Evolutionary conservation across 2,113 vertebrate genomes (phyloP), one percentile per base, ranked within the genome.

Genomic region (Sclerurus mexicanus): DNA sequence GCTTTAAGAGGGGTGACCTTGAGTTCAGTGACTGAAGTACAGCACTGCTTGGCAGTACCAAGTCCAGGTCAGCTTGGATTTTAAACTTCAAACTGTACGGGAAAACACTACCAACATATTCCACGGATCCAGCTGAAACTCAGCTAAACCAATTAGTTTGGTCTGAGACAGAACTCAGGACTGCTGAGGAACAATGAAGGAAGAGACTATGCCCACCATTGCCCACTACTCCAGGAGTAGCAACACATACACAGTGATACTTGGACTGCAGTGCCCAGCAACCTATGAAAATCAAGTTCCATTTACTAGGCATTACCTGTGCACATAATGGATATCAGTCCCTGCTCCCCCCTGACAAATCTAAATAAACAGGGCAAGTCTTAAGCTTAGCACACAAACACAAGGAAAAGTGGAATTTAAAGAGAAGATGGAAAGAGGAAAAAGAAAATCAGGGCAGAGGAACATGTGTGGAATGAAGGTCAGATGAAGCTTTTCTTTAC

Each of bases 1-100:
- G 86, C 72, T 95, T 96, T 93, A 92, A 12, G 35, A 86, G 52
- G 37, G 58, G 55, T 90, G 94, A 95, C 90, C 88, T 86, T 78
- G 68, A 92, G 42, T 59, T 90, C 50, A 59, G 33, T 14, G 47
- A 50, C 87, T 80, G 23, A 86, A 94, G 25, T 42, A 72, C n/a
- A 75, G 46, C 50, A 50, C 47, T 39, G 52, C 72, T 55, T 83
- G 79, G 24, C 83, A 80, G 59, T 9, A 71, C 7, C 39, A 67
- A 50, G 53, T 12, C 33, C 85, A 67, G 58, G 28, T 8, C 79
- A 83, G 67, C 27, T 60, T 40, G 39, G 62, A 56, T 60, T 88
- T 63, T 68, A 64, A 67, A 73, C 35, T 19, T 31, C 39, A 5
- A 59, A 78, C 7, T 5, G n/a, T 19, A 20, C 17, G 44, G 15